These are phyloP conservation scores for Chaetodon trifascialis DNA, from an alignment of 2,113 vertebrate genomes.

Conservation along the genomic window DNA sequence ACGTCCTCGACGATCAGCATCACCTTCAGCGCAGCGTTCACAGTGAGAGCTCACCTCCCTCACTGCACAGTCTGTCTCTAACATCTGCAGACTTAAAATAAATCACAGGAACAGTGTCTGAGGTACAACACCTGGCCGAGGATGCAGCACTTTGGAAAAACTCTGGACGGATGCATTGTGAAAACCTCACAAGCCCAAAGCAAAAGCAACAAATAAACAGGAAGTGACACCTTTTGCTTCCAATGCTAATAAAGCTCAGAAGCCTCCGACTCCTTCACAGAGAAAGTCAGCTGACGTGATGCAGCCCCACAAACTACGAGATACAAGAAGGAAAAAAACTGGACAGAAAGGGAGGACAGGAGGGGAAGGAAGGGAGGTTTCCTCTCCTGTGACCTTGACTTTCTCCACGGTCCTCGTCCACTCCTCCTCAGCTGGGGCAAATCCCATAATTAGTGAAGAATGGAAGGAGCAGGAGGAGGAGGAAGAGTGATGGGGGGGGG, in stretches of 20 bases:
- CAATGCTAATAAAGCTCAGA: too few relatives aligned
- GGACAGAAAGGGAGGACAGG: conserved; percentile 22
- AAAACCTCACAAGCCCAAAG: too few relatives aligned
- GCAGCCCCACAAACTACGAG: too few relatives aligned
- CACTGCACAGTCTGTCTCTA: background rate
- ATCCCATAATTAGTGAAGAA: conserved; percentile 45
- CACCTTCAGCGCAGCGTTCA: background rate
- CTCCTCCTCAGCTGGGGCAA: conserved; percentile 21
- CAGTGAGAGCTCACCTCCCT: background rate
- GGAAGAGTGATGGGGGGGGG: conserved; percentile 36
- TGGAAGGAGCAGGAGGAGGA: conserved; percentile 1
- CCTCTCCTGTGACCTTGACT: conserved; percentile 63
- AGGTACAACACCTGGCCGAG: too few relatives aligned
- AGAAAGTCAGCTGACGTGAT: too few relatives aligned
- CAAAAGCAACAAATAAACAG: too few relatives aligned
- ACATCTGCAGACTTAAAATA: background rate
- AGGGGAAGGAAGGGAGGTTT: conserved; percentile 49
- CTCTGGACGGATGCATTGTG: too few relatives aligned
- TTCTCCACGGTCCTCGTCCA: conserved; percentile 22
- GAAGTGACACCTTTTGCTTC: too few relatives aligned
- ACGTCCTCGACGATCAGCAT: conserved; percentile 13
- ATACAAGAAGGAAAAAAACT: background rate
- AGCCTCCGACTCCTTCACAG: too few relatives aligned
- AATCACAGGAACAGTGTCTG: too few relatives aligned
- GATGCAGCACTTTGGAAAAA: too few relatives aligned